These are phyloP conservation scores for Coenonympha arcania DNA, from an alignment of 2,888 invertebrate species.

Conservation along the genomic window DNA sequence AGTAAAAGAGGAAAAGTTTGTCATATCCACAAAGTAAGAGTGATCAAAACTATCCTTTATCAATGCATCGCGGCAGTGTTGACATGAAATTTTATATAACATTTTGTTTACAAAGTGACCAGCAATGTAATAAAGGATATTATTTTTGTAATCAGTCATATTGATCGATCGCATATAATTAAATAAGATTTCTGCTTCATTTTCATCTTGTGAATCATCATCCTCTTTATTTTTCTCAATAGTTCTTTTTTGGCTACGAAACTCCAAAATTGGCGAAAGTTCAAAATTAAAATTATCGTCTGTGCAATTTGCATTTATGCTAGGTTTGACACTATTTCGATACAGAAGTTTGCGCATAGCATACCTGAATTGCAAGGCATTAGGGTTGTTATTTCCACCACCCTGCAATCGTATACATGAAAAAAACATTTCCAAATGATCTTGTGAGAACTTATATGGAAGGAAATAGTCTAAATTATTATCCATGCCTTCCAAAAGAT, in stretches of 20 bases:
- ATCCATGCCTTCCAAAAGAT: background rate
- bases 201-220: constrained; percentile 9
- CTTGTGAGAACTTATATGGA: constrained; percentile 5
- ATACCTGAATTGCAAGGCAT: background rate
- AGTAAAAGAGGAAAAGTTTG: no score
- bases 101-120: constrained; percentile 17
- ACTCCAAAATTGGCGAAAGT: constrained; percentile 3
- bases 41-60: no score
- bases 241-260: constrained; percentile 8
- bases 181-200: no score
- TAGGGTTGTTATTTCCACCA: background rate
- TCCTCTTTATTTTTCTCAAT: background rate
- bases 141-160: no score
- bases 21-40: no score
- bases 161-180: no score
- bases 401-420: background rate
- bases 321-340: background rate
- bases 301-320: background rate
- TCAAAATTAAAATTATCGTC: no score
- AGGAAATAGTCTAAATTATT: constrained; percentile 7
- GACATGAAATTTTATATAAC: constrained; percentile 15
- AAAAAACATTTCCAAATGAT: constrained; percentile 4
- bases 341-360: background rate
- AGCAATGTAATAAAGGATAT: no score
- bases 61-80: constrained; percentile 11